Evolutionary conservation across 2,797 vertebrate species (phyloP), one percentile per base, ranked within the genome.

Genomic region (Otolemur crassicaudatus): DNA sequence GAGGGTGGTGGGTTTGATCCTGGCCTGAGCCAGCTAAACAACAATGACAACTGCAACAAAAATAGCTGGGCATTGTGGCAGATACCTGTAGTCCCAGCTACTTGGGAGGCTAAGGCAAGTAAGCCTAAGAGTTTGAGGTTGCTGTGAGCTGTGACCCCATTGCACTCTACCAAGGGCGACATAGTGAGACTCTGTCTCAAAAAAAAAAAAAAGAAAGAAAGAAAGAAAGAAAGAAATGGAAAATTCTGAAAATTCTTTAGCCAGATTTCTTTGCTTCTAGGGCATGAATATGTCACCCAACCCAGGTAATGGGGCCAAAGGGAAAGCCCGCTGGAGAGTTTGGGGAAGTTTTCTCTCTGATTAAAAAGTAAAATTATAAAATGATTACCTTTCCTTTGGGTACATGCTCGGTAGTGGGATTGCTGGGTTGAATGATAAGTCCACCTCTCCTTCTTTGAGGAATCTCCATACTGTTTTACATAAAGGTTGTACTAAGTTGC

Each of bases 291-390:
- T 34, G 53, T 79, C 67, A 67, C 31, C 20, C 70, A 72, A 13
- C 2, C 43, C 49, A 85, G 23, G 3, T 25, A 92, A 7, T 10
- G 46, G 23, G 43, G 22, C 31, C 22, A 67, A 46, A 67, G 49
- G 69, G 46, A 72, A 65, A 63, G 7, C 46, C 67, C 49, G 17
- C 80, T 69, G 46, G 49, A 4, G 5, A 37, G 16, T 86, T 87
- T 10, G 0, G 7, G 14, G 40, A 88, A 81, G 12, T 53, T 75
- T 95, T 60, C 43, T 79, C 22, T 69, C 17, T n/a, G 37, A 73
- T 93, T 84, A 77, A 70, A 72, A 76, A 65, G 65, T 20, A 85
- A 81, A 80, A 77, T 37, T 67, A 95, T 31, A n/a, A 31, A 65
- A 67, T n/a, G 14, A n/a, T 16, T 16, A 29, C 29, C 17, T 67